Evolutionary conservation across 2,113 vertebrate species (phyloP).

Genomic region (Triplophysa rosa): DNA sequence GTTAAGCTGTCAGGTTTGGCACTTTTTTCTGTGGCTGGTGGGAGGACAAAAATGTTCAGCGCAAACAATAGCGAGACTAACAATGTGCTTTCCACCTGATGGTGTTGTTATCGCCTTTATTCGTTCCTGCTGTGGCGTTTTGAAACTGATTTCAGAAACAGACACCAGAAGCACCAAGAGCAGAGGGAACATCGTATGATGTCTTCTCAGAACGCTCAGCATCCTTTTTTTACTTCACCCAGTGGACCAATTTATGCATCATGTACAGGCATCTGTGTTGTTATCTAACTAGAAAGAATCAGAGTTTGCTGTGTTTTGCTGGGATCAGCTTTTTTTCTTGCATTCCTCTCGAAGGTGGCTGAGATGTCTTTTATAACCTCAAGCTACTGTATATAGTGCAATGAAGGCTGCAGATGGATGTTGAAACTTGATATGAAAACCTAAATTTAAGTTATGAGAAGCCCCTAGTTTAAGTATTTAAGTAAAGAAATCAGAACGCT

Average conservation of each 20-base stretch:
- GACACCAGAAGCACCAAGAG: not conserved
- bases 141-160: constrained; percentile 27
- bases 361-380: not conserved
- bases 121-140: constrained; percentile 1
- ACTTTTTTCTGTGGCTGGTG: constrained; percentile 11
- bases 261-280: constrained; percentile 9
- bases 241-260: constrained; percentile 37
- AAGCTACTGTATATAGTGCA: not conserved
- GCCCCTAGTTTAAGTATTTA: too few relatives aligned
- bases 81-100: constrained; percentile 3
- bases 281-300: constrained; percentile 33
- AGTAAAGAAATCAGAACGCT: not conserved
- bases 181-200: constrained; percentile 17
- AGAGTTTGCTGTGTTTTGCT: constrained; percentile 31
- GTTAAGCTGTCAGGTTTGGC: not conserved
- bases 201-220: constrained; percentile 9
- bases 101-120: constrained; percentile 17
- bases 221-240: constrained; percentile 32
- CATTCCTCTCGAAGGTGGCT: constrained; percentile 10
- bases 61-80: constrained; percentile 31
- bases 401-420: not conserved
- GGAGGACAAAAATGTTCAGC: constrained; percentile 20
- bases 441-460: not conserved
- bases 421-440: constrained; percentile 8
- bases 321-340: constrained; percentile 36